Conservation (phyloP, 2,888 invertebrate species). For the Gibbula magus region DNA sequence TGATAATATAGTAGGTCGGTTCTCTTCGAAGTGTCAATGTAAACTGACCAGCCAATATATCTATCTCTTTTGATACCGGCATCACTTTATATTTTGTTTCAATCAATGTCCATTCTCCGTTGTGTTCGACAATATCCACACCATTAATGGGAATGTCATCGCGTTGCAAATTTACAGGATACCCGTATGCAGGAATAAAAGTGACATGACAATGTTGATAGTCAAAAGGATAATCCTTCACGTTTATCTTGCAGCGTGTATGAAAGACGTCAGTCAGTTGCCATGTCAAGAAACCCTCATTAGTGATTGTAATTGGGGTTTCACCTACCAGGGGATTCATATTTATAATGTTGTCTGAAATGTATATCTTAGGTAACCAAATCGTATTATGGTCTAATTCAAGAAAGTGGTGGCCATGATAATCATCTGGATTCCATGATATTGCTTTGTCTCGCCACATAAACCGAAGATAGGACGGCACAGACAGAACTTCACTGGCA, state of each 20-base stretch:
- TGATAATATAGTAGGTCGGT: neutral
- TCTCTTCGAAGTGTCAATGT: neutral
- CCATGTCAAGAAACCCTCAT: neutral
- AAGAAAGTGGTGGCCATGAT: neutral
- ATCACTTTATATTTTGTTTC: neutral
- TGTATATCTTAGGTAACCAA: neutral
- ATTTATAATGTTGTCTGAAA: neutral
- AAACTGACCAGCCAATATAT: neutral
- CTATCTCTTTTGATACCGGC: too few species aligned
- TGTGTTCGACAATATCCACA: neutral
- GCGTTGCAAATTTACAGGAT: neutral
- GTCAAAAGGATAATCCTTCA: neutral
- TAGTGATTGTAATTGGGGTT: neutral
- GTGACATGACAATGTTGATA: neutral
- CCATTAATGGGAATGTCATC: too few species aligned
- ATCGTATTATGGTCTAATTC: neutral
- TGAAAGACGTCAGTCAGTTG: neutral
- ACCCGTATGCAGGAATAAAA: neutral
- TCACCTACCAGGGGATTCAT: neutral
- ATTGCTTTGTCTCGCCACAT: neutral
- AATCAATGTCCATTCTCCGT: neutral
- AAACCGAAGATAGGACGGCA: neutral
- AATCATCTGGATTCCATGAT: neutral
- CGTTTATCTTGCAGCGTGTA: conserved; percentile 5
- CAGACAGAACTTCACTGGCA: neutral